These are phyloP conservation scores for Tamandua tetradactyla DNA, from an alignment of 2,797 vertebrate species.

Conservation along the genomic window DNA sequence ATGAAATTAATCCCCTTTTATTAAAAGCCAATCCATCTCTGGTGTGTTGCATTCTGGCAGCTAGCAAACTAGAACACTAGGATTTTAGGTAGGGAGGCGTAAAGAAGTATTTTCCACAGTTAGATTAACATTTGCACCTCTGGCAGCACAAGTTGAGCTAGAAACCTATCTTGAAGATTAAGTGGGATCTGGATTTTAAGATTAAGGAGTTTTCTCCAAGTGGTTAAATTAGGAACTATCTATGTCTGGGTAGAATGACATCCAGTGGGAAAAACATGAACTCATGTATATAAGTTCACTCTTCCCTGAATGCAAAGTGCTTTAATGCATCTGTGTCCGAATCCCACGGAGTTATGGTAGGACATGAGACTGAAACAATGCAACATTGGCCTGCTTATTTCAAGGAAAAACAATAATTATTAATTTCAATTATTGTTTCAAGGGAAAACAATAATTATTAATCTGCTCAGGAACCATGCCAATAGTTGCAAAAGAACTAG, in stretches of 20 bases:
- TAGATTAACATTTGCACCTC: constrained; percentile 47
- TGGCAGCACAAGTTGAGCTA: not conserved
- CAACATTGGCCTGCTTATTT: not conserved
- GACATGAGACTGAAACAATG: not conserved
- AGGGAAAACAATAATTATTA: constrained; percentile 16
- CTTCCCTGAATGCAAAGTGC: not conserved
- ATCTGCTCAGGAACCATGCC: not conserved
- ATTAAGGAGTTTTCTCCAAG: not conserved
- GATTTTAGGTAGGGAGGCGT: constrained; percentile 17
- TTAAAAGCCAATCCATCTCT: too few relatives aligned
- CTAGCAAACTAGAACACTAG: too few relatives aligned
- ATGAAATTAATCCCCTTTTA: too few relatives aligned
- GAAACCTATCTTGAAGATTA: constrained; percentile 38
- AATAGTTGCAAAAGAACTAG: not conserved
- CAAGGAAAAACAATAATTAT: not conserved
- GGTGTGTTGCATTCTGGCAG: too few relatives aligned
- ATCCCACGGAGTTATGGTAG: not conserved
- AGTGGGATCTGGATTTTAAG: not conserved
- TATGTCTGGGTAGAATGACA: not conserved
- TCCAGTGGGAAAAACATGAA: not conserved
- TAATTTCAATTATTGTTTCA: not conserved
- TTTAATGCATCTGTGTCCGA: not conserved
- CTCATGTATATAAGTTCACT: not conserved
- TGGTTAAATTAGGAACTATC: not conserved
- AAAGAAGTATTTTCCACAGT: not conserved